Base-by-base conservation (phyloP, 2,888 invertebrate species). In the Subacronicta megacephala region DNA sequence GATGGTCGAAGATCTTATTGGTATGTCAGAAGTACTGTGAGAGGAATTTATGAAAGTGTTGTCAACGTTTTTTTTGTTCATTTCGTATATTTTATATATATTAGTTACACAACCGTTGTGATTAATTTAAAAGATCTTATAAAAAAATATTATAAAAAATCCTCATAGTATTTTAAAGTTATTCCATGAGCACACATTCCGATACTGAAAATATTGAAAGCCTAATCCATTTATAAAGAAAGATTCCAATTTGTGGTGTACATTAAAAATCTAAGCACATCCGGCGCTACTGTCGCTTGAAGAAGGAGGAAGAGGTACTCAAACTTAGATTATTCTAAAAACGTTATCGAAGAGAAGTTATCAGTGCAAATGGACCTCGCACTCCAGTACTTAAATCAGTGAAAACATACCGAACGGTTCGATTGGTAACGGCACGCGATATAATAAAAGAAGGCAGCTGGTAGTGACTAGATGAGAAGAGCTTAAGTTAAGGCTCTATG, bases 291-390 rank as follows among this genome's bases (percentile, higher is more conserved):
- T 47, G 35, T 15, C 37, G n/a, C 26, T 40, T 44, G 35, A 31
- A 62, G 49, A 20, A 51, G 26, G 3, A 10, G 23, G 23, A 1
- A 9, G 23, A 23, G 7, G 55, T 68, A 62, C 63, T 75, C 54
- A 62, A 51, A 58, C 49, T 42, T 52, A 61, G 54, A 72, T 73
- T 68, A 75, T 61, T 72, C 52, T 71, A 58, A 62, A 66, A 62
- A 45, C 45, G 54, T 18, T 60, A 68, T 75, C 51, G 55, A 20
- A 37, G 40, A 29, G 49, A 57, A 72, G 62, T 75, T 75, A 68
- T 73, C 73, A 53, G 76, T 64, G 64, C 64, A 64, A 72, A 75
- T 75, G 76, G 72, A 72, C 51, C 56, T 20, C 64, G 55, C 60
- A 62, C 64, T 56, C 47, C 2, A 41, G 46, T 72, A 72, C 72